Percentiles rank a stretch among this genome's conserved stretches.
These are phyloP conservation scores for Zoanthus solanderi DNA, from an alignment of 92 coral and sea anemone genomes.

Conservation along the genomic window DNA sequence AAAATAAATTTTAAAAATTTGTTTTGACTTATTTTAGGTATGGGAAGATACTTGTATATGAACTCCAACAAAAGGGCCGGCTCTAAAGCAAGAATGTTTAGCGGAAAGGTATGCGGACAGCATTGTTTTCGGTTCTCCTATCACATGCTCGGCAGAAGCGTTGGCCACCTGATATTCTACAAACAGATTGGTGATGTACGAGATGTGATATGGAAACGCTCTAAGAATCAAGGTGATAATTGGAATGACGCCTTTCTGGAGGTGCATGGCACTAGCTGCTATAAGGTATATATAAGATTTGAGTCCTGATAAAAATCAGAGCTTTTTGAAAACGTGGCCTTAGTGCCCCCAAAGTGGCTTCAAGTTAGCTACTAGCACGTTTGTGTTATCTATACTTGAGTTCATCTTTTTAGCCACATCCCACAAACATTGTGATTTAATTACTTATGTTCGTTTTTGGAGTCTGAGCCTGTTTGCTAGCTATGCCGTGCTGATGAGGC, in stretches of 20 bases:
- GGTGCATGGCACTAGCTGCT: constrained; percentile 70
- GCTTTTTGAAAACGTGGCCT: no score
- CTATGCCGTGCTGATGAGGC: no score
- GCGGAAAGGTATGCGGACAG: constrained; percentile 75
- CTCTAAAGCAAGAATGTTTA: constrained; percentile 70
- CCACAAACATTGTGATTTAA: no score
- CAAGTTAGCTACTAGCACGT: no score
- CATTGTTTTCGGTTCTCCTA: constrained; percentile 84
- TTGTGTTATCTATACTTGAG: no score
- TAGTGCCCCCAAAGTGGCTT: no score
- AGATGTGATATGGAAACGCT: constrained; percentile 71
- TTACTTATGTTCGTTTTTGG: no score
- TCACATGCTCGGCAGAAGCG: constrained; percentile 84
- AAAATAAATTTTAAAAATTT: no score
- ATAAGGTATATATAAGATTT: constrained; percentile 52
- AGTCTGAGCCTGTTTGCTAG: no score
- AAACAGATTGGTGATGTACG: constrained; percentile 47
- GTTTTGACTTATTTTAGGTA: neutral
- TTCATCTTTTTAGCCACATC: no score
- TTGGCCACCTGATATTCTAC: constrained; percentile 73
- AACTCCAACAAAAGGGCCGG: constrained; percentile 72
- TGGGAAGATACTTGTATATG: constrained; percentile 71
- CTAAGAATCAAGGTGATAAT: constrained; percentile 62
- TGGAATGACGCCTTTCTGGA: constrained; percentile 77
- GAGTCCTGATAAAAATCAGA: no score